phyloP scores from a whole-genome alignment of 2,113 vertebrate genomes.

The Stictonetta naevosa region DNA sequence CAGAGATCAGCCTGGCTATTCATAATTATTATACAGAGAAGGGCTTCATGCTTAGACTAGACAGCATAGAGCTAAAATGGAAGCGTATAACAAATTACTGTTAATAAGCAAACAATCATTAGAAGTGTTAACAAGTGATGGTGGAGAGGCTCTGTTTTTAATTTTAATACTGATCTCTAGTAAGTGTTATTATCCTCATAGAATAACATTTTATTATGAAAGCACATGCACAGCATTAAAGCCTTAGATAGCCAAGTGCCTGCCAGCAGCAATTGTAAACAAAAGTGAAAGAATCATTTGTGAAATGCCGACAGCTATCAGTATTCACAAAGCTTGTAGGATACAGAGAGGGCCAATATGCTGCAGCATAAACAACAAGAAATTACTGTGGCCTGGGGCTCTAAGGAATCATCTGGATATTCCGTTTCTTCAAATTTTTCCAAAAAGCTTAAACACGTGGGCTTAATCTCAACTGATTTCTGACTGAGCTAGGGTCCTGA shows the following conservation, averaged over 20 bases:
- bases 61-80: background rate
- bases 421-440: background rate
- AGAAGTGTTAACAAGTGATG: constrained; percentile 57
- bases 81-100: constrained; percentile 34
- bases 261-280: constrained; percentile 26
- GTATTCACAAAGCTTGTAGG: background rate
- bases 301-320: background rate
- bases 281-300: background rate
- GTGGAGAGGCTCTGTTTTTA: constrained; percentile 34
- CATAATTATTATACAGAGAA: background rate
- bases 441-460: background rate
- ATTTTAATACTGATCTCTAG: constrained; percentile 51
- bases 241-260: background rate
- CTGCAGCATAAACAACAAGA: background rate
- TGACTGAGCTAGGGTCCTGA: background rate
- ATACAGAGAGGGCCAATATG: background rate
- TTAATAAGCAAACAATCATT: constrained; percentile 57
- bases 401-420: background rate
- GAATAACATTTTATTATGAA: constrained; percentile 55
- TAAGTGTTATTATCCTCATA: constrained; percentile 39
- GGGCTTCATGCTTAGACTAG: background rate
- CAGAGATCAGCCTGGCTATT: background rate
- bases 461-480: background rate
- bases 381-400: background rate
- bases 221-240: constrained; percentile 20